These are phyloP conservation scores for Neodiprion lecontei DNA, from an alignment of 1,140 invertebrate species.

Conservation along the genomic window DNA sequence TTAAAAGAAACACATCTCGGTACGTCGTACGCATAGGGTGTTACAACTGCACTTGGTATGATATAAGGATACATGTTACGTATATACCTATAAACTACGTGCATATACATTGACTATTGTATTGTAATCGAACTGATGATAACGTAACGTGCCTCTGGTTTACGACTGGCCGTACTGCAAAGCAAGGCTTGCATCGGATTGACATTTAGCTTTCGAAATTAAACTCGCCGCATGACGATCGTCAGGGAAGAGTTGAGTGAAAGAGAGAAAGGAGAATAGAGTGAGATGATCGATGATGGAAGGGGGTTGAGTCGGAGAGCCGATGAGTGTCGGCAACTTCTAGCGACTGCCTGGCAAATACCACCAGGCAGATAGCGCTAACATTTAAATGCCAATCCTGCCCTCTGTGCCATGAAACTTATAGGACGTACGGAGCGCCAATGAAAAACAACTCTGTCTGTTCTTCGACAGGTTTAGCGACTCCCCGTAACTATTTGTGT, in stretches of 20 bases:
- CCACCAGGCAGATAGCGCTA: slow-evolving; percentile 44
- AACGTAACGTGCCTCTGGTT: not conserved
- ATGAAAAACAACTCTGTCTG: not conserved
- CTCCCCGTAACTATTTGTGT: not conserved
- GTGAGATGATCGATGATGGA: slow-evolving; percentile 13
- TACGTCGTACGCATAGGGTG: no score
- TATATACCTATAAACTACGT: no score
- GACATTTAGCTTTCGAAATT: slow-evolving; percentile 55
- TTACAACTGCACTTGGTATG: no score
- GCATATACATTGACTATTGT: not conserved
- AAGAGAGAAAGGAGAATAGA: slow-evolving; percentile 9
- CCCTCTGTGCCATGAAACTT: slow-evolving; percentile 28
- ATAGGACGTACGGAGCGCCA: slow-evolving; percentile 11
- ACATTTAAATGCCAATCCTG: slow-evolving; percentile 50
- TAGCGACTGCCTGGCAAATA: slow-evolving; percentile 33
- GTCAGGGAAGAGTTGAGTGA: not conserved
- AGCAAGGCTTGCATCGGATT: slow-evolving; percentile 31
- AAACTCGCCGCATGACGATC: slow-evolving; percentile 20
- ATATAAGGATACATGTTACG: no score
- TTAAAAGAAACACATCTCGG: no score
- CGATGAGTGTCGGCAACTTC: slow-evolving; percentile 24
- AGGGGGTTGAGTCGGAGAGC: slow-evolving; percentile 30
- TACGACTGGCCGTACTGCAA: not conserved
- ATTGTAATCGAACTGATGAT: not conserved
- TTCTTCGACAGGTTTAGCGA: not conserved